Base-by-base conservation (phyloP, 2,888 invertebrate species). In the Ptychoptera albimana region DNA sequence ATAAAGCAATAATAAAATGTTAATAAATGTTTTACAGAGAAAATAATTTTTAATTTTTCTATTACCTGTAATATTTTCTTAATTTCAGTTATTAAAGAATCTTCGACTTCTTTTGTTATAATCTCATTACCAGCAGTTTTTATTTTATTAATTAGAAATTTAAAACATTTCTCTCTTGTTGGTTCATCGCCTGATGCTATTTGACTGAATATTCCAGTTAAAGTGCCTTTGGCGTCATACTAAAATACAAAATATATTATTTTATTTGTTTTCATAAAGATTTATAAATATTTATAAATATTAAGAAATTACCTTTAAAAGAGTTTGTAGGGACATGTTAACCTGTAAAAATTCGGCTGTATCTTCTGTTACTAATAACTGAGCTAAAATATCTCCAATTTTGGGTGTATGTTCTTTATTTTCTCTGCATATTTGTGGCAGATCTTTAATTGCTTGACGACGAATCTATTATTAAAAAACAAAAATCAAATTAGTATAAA, bases 381-480 rank as follows among this genome's bases (percentile, higher is more conserved):
- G 96, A 6, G 88, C 83, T 47, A 96, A 70, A 49, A 94, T 88
- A 61, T 93, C 92, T 10, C 92, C 85, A 55, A 96, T 84, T 63
- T 84, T 82, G 32, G 79, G 75, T 1, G 91, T 79, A 57, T 86
- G 81, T 50, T 84, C 84, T 51, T 82, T 82, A 47, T 78, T 79
- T 52, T 84, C 87, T 63, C 86, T 86, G 58, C 92, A 93, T 46
- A 96, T 69, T 37, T 75, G 71, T 10, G 93, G 89, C 49, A 97
- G 69, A 59, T 88, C 85, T 66, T 89, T 91, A 52, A 93, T 91
- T 11, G 92, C 93, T 70, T 89, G 89, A 57, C 92, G 92, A 14
- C 93, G 75, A 55, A 92, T 92, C 92, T 92, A 48, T 50, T n/a
- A n/a, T n/a, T n/a, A 55, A 45, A 55, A 45, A 38, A 45, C 44